Conservation (phyloP, 2,113 vertebrate species). For the Amphilophus citrinellus region DNA sequence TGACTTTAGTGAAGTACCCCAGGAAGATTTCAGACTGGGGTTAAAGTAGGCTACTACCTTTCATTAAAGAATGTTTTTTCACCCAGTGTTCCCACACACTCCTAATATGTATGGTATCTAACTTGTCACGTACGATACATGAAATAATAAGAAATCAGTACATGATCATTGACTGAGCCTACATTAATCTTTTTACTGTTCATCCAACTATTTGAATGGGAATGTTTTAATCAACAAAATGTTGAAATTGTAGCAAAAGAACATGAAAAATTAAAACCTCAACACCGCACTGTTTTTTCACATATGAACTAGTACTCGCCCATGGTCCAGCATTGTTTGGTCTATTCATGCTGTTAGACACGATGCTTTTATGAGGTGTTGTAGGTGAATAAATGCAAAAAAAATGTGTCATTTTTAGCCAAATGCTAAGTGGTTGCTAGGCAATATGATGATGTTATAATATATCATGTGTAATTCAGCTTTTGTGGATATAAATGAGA, state of each 20-base stretch:
- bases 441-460: neutral
- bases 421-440: neutral
- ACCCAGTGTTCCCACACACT: constrained; percentile 33
- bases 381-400: neutral
- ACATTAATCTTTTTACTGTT: neutral
- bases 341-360: neutral
- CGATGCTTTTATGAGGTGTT: neutral
- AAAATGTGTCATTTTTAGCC: neutral
- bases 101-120: neutral
- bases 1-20: constrained; percentile 1
- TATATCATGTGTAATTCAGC: neutral
- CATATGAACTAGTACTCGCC: neutral
- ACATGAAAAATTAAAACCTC: neutral
- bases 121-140: neutral
- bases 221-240: neutral
- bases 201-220: neutral
- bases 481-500: neutral
- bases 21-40: neutral
- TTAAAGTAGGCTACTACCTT: neutral
- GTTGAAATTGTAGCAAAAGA: neutral
- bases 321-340: neutral
- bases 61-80: constrained; percentile 18
- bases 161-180: neutral
- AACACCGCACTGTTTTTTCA: neutral
- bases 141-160: neutral